Evolutionary conservation across 1,140 invertebrate species (phyloP), one percentile per base, ranked within the genome.

Genomic region (Caenorhabditis latens): DNA sequence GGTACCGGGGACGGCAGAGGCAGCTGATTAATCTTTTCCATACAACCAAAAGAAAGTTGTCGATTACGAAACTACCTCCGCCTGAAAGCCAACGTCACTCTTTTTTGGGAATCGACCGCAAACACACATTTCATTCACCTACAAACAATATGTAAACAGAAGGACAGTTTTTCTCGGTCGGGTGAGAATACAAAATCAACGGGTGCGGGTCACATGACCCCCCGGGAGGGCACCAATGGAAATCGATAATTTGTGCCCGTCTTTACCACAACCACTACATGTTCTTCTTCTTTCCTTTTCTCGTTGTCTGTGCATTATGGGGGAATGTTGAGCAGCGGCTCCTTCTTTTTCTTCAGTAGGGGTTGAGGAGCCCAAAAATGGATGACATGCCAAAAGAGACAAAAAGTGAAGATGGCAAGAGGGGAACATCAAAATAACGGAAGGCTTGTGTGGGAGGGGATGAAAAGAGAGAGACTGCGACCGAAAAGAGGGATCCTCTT

Each of bases 121-220:
- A 79, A 43, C n/a, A 24, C 65, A 79, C 13, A 79, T 14, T 14
- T 13, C 13, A 19, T 50, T 79, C 71, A 79, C 71, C 65, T 79
- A 79, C 71, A 79, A 79, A 79, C 71, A 79, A 71, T 71, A 46
- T 71, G 65, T 71, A 43, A 79, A 79, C 71, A 79, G 71, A 50
- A 79, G 71, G 46, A 50, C 46, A 21, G 71, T 53, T 50, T 11
- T 7, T 6, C 8, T 19, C 11, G 46, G 40, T 40, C 24, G 24
- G 16, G n/a, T 19, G 32, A 79, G 71, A 79, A 79, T 50, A 24
- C 19, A 14, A 79, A 79, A 50, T 43, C 40, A 24, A 42, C n/a
- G 9, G 21, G 43, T 32, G 32, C 32, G 19, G 19, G 71, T 79
- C 71, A 79, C 24, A 50, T 50, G 71, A 79, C 32, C 32, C 24